Percentiles rank a stretch among this genome's conserved stretches.
These are phyloP conservation scores for Brachionus rubens DNA, from an alignment of 1,140 invertebrate genomes.

Conservation along the genomic window DNA sequence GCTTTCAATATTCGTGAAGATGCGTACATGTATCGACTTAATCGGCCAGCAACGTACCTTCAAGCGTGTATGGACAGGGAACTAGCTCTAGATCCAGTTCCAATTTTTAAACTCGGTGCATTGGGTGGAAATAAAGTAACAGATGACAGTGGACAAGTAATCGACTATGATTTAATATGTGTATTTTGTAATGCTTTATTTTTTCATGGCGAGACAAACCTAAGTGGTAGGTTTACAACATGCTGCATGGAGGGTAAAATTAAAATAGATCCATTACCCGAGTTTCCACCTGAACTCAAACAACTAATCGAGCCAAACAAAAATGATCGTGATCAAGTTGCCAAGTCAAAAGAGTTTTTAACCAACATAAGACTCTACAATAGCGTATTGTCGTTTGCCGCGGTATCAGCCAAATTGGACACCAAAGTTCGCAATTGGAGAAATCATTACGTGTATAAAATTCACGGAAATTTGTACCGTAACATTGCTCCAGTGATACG, in stretches of 20 bases:
- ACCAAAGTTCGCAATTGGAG: neutral
- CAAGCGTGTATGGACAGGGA: no score
- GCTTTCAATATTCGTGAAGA: no score
- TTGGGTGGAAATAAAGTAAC: no score
- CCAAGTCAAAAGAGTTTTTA: neutral
- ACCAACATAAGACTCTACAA: neutral
- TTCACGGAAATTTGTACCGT: neutral
- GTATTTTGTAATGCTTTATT: neutral
- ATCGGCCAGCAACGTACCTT: no score
- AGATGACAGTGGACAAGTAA: no score
- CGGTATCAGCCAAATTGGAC: no score
- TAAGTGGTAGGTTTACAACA: neutral
- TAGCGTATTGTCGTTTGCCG: no score
- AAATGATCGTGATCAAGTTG: neutral
- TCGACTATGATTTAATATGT: neutral
- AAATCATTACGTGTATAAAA: neutral
- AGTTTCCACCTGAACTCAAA: neutral
- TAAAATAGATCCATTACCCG: neutral
- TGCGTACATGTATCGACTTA: no score
- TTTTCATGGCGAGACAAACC: neutral
- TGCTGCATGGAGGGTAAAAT: neutral
- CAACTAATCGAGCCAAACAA: neutral
- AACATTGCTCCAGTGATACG: neutral
- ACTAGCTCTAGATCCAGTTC: no score
- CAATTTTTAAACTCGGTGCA: no score